phyloP scores from a whole-genome alignment of 2,888 invertebrate species.

The Napeogenes sylphis region DNA sequence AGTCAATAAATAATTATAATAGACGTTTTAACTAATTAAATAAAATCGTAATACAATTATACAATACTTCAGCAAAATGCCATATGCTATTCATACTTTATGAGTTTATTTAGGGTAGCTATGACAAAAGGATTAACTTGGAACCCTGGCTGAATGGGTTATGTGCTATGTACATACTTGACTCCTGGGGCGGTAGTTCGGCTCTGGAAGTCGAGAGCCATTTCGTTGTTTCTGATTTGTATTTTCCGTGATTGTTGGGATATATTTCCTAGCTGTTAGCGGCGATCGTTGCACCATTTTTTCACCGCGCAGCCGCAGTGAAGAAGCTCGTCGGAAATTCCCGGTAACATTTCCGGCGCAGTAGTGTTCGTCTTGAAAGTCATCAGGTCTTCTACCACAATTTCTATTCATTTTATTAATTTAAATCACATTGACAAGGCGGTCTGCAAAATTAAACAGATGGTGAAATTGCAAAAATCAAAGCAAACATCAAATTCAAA shows the following conservation, averaged over 20 bases:
- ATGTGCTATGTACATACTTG: conserved; percentile 66
- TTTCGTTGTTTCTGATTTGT: conserved; percentile 67
- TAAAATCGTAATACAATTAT: conserved; percentile 5
- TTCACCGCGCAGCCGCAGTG: conserved; percentile 83
- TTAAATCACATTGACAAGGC: conserved; percentile 62
- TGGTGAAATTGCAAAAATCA: conserved; percentile 38
- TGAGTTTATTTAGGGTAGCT: conserved; percentile 11
- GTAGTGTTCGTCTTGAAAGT: conserved; percentile 72
- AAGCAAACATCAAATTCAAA: conserved; percentile 14
- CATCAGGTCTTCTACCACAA: conserved; percentile 60
- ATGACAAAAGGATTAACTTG: conserved; percentile 15
- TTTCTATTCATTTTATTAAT: conserved; percentile 69
- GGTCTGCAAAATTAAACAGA: conserved; percentile 60
- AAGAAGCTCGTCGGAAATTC: conserved; percentile 80
- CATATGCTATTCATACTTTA: neutral
- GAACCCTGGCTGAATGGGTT: neutral
- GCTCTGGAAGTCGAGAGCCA: conserved; percentile 65
- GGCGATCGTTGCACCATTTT: conserved; percentile 77
- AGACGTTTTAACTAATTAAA: neutral
- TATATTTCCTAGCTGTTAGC: conserved; percentile 72
- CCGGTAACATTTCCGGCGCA: conserved; percentile 74
- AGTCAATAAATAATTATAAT: too few relatives aligned
- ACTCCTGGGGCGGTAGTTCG: conserved; percentile 75
- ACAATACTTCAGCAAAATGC: neutral
- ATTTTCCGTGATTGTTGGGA: conserved; percentile 81